phyloP scores from a whole-genome alignment of 2,888 invertebrate species.

The Ophonus ardosiacus region DNA sequence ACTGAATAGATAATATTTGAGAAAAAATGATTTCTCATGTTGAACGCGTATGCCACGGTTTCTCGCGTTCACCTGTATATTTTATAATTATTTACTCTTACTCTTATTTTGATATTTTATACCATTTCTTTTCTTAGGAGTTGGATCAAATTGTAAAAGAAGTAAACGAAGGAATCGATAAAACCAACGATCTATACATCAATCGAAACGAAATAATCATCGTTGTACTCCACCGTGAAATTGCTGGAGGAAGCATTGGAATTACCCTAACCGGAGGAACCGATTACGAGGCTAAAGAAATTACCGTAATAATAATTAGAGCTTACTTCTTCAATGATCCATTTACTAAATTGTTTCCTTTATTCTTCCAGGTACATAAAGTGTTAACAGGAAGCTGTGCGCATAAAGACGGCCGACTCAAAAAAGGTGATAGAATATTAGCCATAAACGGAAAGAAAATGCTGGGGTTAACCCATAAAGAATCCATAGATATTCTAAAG shows the following conservation, averaged over 20 bases:
- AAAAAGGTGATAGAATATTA: slow-evolving; percentile 91
- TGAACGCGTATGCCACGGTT: no score
- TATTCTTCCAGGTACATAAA: slow-evolving; percentile 85
- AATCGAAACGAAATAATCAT: slow-evolving; percentile 72
- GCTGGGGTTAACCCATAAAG: slow-evolving; percentile 89
- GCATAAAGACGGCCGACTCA: slow-evolving; percentile 90
- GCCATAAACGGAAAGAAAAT: slow-evolving; percentile 93
- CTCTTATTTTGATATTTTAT: not conserved
- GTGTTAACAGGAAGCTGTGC: slow-evolving; percentile 92
- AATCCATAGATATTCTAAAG: slow-evolving; percentile 92
- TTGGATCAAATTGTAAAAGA: slow-evolving; percentile 82
- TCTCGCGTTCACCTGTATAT: no score
- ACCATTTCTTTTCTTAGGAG: slow-evolving; percentile 73
- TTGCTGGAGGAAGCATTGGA: slow-evolving; percentile 87
- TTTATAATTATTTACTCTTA: no score
- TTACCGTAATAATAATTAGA: slow-evolving; percentile 82
- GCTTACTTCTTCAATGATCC: slow-evolving; percentile 13
- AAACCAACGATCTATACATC: slow-evolving; percentile 71
- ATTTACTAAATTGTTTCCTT: slow-evolving; percentile 34
- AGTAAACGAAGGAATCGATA: slow-evolving; percentile 81
- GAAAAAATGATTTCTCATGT: no score
- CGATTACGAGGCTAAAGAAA: slow-evolving; percentile 94
- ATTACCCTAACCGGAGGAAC: slow-evolving; percentile 92
- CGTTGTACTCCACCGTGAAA: slow-evolving; percentile 83
- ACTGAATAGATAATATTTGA: no score